Base-by-base conservation (phyloP, 2,113 vertebrate species). In the Rhinolophus ferrumequinum region DNA sequence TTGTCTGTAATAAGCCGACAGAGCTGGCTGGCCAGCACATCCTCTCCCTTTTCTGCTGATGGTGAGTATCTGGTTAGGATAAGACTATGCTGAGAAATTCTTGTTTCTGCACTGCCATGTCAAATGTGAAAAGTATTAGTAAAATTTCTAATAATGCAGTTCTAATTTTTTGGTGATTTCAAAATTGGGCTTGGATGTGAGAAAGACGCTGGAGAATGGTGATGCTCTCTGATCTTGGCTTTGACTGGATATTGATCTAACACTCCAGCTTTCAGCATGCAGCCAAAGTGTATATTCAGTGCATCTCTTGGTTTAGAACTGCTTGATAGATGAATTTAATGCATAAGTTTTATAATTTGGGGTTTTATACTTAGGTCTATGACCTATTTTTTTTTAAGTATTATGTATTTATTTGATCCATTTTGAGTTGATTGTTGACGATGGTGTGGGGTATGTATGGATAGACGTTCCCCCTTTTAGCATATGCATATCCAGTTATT, bases 361-460 rank as follows among this genome's bases (percentile, higher is more conserved):
- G 30, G n/a, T 82, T 60, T 82, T 72, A 50, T 83, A 60, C 47
- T 62, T 92, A 72, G 16, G 66, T 62, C 54, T 62, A 12, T 92
- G 41, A 73, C 47, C 22, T 54, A 47, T 60, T 72, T 82, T 69
- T 69, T 86, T 50, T 38, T 66, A 72, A 58, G 28, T 22, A 33
- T 33, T 56, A 30, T 33, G 44, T 66, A 67, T 66, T 33, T 84
- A 35, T 35, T 56, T 70, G n/a, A 69, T 72, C 67, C 26, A 54
- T 87, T 72, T 83, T 82, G 83, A 70, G n/a, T 41, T 54, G 54
- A 62, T 52, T 82, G 72, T 92, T 83, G 8, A 28, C 35, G n/a
- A 30, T 2, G 18, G 54, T 50, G 13, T 82, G 79, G 50, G 66
- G 41, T 41, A 41, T 41, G 41, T 82, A 4, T 70, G 24, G 22